Evolutionary conservation across 2,888 invertebrate species (phyloP).

Genomic region (Kuschelorhynchus macadamiae): DNA sequence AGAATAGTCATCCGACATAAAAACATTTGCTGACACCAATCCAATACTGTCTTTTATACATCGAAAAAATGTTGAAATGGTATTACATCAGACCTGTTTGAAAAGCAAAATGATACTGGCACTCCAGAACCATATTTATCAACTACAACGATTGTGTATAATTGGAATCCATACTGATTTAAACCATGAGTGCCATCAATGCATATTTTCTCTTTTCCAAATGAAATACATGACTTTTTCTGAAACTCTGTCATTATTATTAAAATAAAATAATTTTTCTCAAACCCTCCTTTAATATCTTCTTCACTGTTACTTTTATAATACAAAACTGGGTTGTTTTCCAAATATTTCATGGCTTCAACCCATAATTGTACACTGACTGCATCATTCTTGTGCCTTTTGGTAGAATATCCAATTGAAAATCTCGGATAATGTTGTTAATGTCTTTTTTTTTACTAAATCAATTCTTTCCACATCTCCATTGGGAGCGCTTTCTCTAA

Average conservation of each 20-base stretch:
- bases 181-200: constrained; percentile 32
- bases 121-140: constrained; percentile 37
- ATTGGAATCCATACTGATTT: constrained; percentile 33
- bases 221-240: constrained; percentile 6
- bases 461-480: constrained; percentile 11
- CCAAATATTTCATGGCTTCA: background rate
- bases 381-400: constrained; percentile 14
- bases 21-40: constrained; percentile 10
- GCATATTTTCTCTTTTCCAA: constrained; percentile 19
- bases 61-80: constrained; percentile 31
- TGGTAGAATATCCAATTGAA: constrained; percentile 14
- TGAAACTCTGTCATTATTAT: constrained; percentile 44
- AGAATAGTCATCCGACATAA: constrained; percentile 35
- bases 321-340: constrained; percentile 9
- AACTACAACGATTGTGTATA: constrained; percentile 31
- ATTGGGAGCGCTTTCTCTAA: too few species aligned
- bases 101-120: constrained; percentile 43
- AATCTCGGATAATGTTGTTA: constrained; percentile 12
- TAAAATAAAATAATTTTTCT: constrained; percentile 27
- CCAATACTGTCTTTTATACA: constrained; percentile 22
- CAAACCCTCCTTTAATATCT: background rate
- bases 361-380: constrained; percentile 22
- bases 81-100: constrained; percentile 21
- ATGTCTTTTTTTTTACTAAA: constrained; percentile 25
- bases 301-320: constrained; percentile 1